Evolutionary conservation across 2,113 vertebrate genomes (phyloP), one percentile per base, ranked within the genome.

Genomic region (Gasterosteus aculeatus): DNA sequence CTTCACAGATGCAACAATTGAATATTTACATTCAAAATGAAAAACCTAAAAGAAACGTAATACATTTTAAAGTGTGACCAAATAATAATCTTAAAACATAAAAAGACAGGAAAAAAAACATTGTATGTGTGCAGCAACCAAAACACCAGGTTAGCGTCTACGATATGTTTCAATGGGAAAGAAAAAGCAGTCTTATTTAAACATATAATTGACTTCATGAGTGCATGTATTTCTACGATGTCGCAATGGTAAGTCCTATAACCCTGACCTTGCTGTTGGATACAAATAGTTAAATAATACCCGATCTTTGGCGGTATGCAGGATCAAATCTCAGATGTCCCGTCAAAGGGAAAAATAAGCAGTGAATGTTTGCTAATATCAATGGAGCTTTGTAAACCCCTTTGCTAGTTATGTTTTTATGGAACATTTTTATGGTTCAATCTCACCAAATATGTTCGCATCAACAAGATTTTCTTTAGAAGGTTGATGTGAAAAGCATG

Each of bases 1-100:
- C 58, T 70, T 82, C 72, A 91, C 77, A 74, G 57, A 70, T 80
- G 78, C 75, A 86, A 70, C 46, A 83, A 51, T 51, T 44, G 26
- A 67, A 72, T 81, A 87, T 85, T 82, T 86, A 85, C 85, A 82
- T 35, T 77, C 3, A 59, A 75, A 63, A 53, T 2, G 1, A 69
- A 47, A 80, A 54, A 80, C 72, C 39, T 58, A 39, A 87, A 77
- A 53, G 59, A 79, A 29, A 61, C 46, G 18, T 10, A 73, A 62
- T 2, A 75, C 54, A 67, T 0, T 35, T 58, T 16, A 70, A 18
- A 69, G 7, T 60, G 41, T 15, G 18, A 68, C n/a, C 16, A 58
- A 71, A 47, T 31, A 2, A 72, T 15, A 19, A 29, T 2, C 10
- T 19, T 44, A 2, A 75, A 82, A 59, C 41, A 69, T 7, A 54